A percentile compares a stretch with the other conserved stretches of the same genome.
Evolutionary conservation across 2,888 invertebrate species (phyloP).

Genomic region (Caenorhabditis sulstoni): DNA sequence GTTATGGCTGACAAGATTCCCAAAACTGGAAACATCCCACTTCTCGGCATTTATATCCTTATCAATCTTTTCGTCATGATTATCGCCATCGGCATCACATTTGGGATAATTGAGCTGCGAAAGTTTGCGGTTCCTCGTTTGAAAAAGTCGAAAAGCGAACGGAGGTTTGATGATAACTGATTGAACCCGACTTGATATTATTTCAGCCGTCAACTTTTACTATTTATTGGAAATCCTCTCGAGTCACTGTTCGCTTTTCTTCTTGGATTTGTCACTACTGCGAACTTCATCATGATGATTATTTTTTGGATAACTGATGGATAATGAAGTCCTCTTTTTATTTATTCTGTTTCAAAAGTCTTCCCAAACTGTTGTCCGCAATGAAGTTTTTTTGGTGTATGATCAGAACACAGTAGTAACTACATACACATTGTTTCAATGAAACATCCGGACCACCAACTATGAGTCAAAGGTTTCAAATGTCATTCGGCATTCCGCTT

Average conservation of each 20-base stretch:
- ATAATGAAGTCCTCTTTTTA: neutral
- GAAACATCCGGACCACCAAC: too few species aligned
- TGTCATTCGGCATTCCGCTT: too few species aligned
- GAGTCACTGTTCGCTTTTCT: conserved; percentile 12
- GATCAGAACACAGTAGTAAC: too few species aligned
- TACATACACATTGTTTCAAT: too few species aligned
- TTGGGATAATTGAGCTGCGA: conserved; percentile 18
- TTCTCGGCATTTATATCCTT: conserved; percentile 50
- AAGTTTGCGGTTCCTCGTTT: neutral
- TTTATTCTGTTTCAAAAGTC: too few species aligned
- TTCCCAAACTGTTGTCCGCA: too few species aligned
- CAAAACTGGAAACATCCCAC: conserved; percentile 48
- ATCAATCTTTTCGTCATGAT: conserved; percentile 48
- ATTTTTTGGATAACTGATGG: conserved; percentile 26
- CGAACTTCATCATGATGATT: conserved; percentile 29
- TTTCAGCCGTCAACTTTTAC: conserved; percentile 20
- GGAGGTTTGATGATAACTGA: neutral
- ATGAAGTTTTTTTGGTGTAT: too few species aligned
- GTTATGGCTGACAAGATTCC: conserved; percentile 59
- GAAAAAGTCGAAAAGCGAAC: neutral
- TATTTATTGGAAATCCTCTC: conserved; percentile 12
- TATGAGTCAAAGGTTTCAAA: too few species aligned
- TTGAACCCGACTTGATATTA: neutral
- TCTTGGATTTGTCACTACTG: conserved; percentile 22
- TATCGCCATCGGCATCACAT: conserved; percentile 13